These are phyloP conservation scores for Amorpha juglandis DNA, from an alignment of 2,888 invertebrate species.

Conservation along the genomic window DNA sequence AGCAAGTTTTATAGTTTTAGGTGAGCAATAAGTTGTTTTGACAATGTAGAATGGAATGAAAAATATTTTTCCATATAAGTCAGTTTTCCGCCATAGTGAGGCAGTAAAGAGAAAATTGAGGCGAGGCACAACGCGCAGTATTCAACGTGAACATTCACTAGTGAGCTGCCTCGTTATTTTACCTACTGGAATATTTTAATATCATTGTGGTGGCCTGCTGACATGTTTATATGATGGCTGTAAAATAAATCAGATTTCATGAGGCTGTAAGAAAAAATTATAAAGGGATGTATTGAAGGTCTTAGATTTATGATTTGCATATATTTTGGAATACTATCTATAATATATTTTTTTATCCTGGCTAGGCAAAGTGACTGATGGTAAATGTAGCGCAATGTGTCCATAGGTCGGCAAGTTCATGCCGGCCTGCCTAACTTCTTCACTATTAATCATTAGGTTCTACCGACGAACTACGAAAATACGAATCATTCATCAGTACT, in stretches of 20 bases:
- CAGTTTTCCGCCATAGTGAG: neutral
- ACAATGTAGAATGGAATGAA: neutral
- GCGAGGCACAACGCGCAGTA: neutral
- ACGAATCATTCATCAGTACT: too few relatives aligned
- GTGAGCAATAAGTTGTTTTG: neutral
- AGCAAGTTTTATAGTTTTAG: too few relatives aligned
- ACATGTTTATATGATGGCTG: neutral
- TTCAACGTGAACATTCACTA: neutral
- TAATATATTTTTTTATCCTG: too few relatives aligned
- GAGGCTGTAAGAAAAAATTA: neutral
- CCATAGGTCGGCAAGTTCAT: too few relatives aligned
- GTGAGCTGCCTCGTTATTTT: neutral
- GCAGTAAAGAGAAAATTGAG: conserved; percentile 23
- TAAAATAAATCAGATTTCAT: neutral
- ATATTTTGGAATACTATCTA: too few relatives aligned
- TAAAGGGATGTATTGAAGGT: neutral
- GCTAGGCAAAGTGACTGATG: too few relatives aligned
- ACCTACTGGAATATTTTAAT: neutral
- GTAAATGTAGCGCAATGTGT: too few relatives aligned
- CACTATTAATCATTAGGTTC: too few relatives aligned
- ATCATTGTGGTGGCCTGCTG: neutral
- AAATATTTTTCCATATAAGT: conserved; percentile 21
- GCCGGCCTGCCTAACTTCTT: too few relatives aligned
- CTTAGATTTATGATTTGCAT: too few relatives aligned
- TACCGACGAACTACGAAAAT: too few relatives aligned